Conservation (phyloP, 2,888 invertebrate genomes). For the Griposia aprilina region DNA sequence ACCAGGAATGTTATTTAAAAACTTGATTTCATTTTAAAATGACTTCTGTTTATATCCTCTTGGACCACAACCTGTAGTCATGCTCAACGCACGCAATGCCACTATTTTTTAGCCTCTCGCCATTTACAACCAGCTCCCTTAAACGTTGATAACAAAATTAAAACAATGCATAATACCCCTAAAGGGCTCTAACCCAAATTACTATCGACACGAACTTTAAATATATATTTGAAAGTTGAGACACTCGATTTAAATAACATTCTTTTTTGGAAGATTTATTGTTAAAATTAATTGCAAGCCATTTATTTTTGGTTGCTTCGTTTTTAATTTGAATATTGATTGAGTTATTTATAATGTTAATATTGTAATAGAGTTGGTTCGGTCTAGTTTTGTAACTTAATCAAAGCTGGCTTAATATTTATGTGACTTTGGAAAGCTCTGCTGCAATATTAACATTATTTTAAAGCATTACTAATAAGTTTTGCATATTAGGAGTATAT, state of each 20-base stretch:
- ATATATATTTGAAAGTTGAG: slow-evolving; percentile 59
- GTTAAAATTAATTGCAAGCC: slow-evolving; percentile 23
- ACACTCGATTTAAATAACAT: slow-evolving; percentile 39
- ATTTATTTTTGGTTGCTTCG: slow-evolving; percentile 26
- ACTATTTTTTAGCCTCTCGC: slow-evolving; percentile 81
- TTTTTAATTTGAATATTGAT: slow-evolving; percentile 32
- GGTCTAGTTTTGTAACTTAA: not conserved
- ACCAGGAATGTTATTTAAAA: too few species aligned
- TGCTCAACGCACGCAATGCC: slow-evolving; percentile 77
- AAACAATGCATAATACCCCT: slow-evolving; percentile 68
- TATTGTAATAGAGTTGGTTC: slow-evolving; percentile 4
- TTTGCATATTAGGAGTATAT: not conserved
- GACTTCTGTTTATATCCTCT: slow-evolving; percentile 42
- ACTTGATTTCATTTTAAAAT: not conserved
- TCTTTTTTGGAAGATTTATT: slow-evolving; percentile 35
- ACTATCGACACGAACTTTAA: slow-evolving; percentile 68
- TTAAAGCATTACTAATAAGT: not conserved
- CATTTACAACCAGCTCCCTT: slow-evolving; percentile 74
- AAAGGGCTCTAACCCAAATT: slow-evolving; percentile 58
- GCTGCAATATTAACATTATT: not conserved
- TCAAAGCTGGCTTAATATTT: slow-evolving; percentile 11
- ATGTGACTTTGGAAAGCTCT: not conserved
- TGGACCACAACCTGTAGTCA: slow-evolving; percentile 60
- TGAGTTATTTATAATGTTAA: slow-evolving; percentile 17
- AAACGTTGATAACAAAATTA: slow-evolving; percentile 79